Evolutionary conservation across 2,113 vertebrate species (phyloP).

Genomic region (Mesoclemmys tuberculata): DNA sequence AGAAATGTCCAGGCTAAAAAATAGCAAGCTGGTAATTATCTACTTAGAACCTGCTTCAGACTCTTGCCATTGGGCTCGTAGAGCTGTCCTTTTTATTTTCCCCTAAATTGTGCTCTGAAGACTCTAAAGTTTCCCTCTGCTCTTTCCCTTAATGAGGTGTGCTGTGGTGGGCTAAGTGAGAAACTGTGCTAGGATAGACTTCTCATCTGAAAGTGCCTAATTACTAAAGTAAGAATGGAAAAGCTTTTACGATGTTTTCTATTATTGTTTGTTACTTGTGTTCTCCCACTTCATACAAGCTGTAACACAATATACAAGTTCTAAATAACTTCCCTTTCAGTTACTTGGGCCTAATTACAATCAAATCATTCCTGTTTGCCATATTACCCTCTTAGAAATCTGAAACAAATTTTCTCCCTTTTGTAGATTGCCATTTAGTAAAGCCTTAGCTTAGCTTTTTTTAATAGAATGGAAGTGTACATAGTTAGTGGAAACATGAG

Average conservation of each 20-base stretch:
- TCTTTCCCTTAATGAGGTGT: constrained; percentile 48
- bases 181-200: background rate
- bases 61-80: background rate
- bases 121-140: constrained; percentile 1
- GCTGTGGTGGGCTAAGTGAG: background rate
- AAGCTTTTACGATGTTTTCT: constrained; percentile 16
- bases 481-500: background rate
- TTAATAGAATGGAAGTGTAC: background rate
- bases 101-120: constrained; percentile 19
- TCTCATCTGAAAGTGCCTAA: constrained; percentile 29
- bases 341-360: background rate
- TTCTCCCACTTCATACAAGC: background rate
- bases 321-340: background rate
- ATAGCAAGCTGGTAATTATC: rapidly evolving
- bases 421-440: too few relatives aligned
- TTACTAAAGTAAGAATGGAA: constrained; percentile 34
- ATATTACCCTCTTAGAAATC: background rate
- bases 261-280: background rate
- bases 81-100: background rate
- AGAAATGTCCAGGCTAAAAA: background rate
- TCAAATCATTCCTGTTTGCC: background rate
- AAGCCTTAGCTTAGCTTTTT: background rate
- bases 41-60: constrained; percentile 30
- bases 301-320: background rate
- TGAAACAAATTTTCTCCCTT: background rate